Evolutionary conservation across 2,888 invertebrate species (phyloP).

Genomic region (Dynastes maya): DNA sequence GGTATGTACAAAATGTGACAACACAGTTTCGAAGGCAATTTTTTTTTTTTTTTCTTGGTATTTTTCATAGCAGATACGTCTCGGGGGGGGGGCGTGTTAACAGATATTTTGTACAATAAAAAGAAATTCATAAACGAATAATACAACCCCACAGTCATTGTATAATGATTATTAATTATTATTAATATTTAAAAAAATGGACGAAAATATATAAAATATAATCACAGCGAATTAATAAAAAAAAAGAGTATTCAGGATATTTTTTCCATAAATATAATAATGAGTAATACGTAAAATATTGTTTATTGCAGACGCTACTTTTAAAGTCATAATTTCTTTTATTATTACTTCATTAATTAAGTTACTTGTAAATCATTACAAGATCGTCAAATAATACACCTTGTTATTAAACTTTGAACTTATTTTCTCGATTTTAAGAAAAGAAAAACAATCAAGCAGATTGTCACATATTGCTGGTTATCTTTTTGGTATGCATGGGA

Average conservation of each 20-base stretch:
- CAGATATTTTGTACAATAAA: slow-evolving; percentile 3
- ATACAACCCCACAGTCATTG: not conserved
- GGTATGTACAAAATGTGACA: slow-evolving; percentile 13
- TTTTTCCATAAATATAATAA: slow-evolving; percentile 1
- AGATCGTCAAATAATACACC: too few relatives aligned
- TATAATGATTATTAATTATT: not conserved
- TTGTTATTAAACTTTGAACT: too few relatives aligned
- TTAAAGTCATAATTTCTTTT: too few relatives aligned
- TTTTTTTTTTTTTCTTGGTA: not conserved
- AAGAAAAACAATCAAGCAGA: too few relatives aligned
- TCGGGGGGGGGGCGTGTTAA: not conserved
- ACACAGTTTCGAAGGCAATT: slow-evolving; percentile 6
- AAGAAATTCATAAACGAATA: slow-evolving; percentile 1
- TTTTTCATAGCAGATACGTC: slow-evolving; percentile 4
- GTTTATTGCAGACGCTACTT: too few relatives aligned
- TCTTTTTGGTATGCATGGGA: too few relatives aligned
- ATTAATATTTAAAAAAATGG: not conserved
- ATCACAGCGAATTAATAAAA: not conserved
- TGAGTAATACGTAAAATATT: too few relatives aligned
- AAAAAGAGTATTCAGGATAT: not conserved
- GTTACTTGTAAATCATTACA: too few relatives aligned
- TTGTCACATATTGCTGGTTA: too few relatives aligned
- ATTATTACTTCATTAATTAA: too few relatives aligned
- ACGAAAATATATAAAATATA: slow-evolving; percentile 6
- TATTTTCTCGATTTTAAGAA: too few relatives aligned